Percentiles rank a stretch among this genome's conserved stretches.
These are phyloP conservation scores for Polymixis lichenea DNA, from an alignment of 2,888 invertebrate species.

Conservation along the genomic window DNA sequence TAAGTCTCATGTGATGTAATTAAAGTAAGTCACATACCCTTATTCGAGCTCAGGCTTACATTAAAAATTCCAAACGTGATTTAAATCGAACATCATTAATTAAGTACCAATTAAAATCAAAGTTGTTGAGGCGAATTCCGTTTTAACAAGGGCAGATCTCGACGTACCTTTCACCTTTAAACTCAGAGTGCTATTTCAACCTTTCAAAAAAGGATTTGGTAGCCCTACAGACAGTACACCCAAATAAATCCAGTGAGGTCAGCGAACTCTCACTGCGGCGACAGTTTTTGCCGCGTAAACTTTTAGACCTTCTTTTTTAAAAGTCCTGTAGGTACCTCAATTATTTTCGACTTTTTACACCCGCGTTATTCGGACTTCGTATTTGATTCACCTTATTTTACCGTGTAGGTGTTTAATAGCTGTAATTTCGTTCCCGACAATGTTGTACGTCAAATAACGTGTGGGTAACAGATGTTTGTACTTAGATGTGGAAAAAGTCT, in stretches of 20 bases:
- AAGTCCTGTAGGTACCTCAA: constrained; percentile 80
- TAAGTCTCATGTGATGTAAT: neutral
- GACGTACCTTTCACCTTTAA: constrained; percentile 26
- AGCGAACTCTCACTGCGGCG: constrained; percentile 80
- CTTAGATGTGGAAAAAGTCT: constrained; percentile 24
- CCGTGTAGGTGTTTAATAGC: constrained; percentile 68
- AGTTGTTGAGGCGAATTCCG: constrained; percentile 20
- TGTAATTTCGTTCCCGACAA: constrained; percentile 61
- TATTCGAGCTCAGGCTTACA: constrained; percentile 27
- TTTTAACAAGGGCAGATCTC: constrained; percentile 30
- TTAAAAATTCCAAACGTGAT: constrained; percentile 28
- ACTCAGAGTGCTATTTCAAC: constrained; percentile 17
- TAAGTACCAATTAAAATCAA: constrained; percentile 47
- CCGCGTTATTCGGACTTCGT: constrained; percentile 82
- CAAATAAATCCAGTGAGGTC: constrained; percentile 85
- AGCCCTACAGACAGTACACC: constrained; percentile 68
- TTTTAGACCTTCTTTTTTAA: constrained; percentile 82
- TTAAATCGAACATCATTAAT: constrained; percentile 39
- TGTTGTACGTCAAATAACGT: constrained; percentile 57
- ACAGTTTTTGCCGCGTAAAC: constrained; percentile 86
- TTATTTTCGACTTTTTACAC: constrained; percentile 88
- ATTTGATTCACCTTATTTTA: constrained; percentile 74
- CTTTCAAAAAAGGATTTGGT: constrained; percentile 37
- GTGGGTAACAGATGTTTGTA: constrained; percentile 39
- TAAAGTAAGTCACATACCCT: constrained; percentile 13